These are phyloP conservation scores for Papilio protenor DNA, from an alignment of 2,888 invertebrate species.

Conservation along the genomic window DNA sequence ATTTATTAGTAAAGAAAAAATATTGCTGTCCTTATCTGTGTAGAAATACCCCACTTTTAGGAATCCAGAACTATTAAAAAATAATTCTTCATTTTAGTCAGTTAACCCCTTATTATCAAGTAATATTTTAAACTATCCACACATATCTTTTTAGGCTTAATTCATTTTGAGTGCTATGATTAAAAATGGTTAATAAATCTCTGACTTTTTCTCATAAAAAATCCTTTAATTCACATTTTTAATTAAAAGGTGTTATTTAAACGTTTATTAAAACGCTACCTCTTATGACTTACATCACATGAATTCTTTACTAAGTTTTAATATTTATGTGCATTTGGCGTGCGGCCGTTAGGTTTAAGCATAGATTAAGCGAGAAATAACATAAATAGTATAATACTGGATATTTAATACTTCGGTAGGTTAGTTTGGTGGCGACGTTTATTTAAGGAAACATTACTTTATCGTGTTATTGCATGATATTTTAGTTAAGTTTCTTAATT, in stretches of 20 bases:
- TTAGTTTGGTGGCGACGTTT: conserved; percentile 24
- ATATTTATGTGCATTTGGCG: conserved; percentile 81
- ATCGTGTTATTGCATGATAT: conserved; percentile 33
- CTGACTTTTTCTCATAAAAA: too few relatives aligned
- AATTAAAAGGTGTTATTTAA: neutral
- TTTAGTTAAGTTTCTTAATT: conserved; percentile 17
- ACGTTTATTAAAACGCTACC: conserved; percentile 41
- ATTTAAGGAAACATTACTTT: conserved; percentile 31
- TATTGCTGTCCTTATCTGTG: too few relatives aligned
- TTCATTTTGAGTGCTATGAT: too few relatives aligned
- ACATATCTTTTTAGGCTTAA: too few relatives aligned
- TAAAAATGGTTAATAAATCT: too few relatives aligned
- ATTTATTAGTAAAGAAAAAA: neutral
- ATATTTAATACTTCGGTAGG: conserved; percentile 38
- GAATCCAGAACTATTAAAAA: too few relatives aligned
- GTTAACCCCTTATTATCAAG: too few relatives aligned
- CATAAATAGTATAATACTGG: conserved; percentile 55
- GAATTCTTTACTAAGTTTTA: conserved; percentile 65
- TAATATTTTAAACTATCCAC: too few relatives aligned
- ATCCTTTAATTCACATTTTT: too few relatives aligned
- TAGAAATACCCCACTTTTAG: too few relatives aligned
- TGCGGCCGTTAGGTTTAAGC: conserved; percentile 67
- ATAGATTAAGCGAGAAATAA: conserved; percentile 73
- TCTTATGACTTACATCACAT: conserved; percentile 47
- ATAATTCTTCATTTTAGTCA: too few relatives aligned